Conservation (phyloP, 2,797 vertebrate genomes). For the Trichosurus vulpecula region DNA sequence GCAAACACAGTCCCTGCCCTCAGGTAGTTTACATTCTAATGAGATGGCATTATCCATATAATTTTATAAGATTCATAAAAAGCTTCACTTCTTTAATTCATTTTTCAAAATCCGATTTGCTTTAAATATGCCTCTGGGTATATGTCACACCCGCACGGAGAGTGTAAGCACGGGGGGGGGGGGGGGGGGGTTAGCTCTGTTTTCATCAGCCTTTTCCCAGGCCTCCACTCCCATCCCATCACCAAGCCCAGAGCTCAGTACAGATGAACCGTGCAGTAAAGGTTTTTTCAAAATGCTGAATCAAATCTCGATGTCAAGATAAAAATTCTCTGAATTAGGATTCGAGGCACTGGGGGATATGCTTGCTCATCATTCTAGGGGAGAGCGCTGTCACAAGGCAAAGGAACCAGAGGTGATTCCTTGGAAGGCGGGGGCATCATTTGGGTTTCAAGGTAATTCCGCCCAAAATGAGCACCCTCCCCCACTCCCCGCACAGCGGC, state of each 20-base stretch:
- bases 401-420: constrained; percentile 42
- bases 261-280: neutral
- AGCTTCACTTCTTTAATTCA: neutral
- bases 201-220: neutral
- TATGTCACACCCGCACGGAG: neutral
- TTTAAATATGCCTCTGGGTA: neutral
- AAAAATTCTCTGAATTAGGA: neutral
- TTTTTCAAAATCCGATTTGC: neutral
- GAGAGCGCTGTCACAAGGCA: neutral
- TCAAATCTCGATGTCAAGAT: neutral
- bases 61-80: neutral
- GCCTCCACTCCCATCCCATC: neutral
- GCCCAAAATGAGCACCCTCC: constrained; percentile 58
- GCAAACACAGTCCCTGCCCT: neutral
- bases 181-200: too few relatives aligned
- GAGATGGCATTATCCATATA: neutral
- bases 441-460: constrained; percentile 57
- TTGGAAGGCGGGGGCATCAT: constrained; percentile 33
- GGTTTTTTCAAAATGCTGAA: neutral
- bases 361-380: constrained; percentile 57
- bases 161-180: neutral
- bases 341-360: constrained; percentile 9
- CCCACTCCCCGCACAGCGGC: neutral
- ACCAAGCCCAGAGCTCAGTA: neutral
- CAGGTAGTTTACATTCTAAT: neutral